Percentiles rank a stretch among this genome's conserved stretches.
Conservation (phyloP, 2,797 vertebrate genomes). For the Taenioides sp. region DNA sequence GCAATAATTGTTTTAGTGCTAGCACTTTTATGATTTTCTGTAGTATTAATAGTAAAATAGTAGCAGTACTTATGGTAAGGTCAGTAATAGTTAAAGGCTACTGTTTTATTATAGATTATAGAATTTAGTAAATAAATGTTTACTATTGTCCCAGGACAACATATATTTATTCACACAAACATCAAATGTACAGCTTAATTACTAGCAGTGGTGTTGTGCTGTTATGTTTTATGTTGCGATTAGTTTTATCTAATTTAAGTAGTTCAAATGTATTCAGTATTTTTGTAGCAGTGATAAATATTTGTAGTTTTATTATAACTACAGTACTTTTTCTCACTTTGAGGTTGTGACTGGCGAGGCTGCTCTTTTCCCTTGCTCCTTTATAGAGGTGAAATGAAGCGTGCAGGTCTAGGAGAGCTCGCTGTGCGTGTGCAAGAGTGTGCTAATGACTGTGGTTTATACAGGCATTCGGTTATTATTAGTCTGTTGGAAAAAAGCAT, state of each 20-base stretch:
- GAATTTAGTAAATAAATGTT: too few relatives aligned
- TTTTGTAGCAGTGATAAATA: neutral
- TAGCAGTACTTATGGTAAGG: neutral
- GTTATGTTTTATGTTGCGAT: neutral
- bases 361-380: constrained; percentile 5
- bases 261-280: neutral
- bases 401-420: constrained; percentile 7
- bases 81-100: neutral
- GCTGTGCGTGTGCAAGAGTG: constrained; percentile 46
- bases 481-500: constrained; percentile 65
- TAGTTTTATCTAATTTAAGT: neutral
- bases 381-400: constrained; percentile 14
- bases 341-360: constrained; percentile 4
- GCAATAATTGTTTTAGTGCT: neutral
- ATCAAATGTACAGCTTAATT: neutral
- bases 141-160: too few relatives aligned
- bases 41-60: neutral
- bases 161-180: neutral
- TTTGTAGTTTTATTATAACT: neutral
- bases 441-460: constrained; percentile 62
- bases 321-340: constrained; percentile 6
- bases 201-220: neutral
- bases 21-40: neutral
- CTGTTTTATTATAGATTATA: neutral
- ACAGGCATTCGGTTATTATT: constrained; percentile 65